These are phyloP conservation scores for Cydia splendana DNA, from an alignment of 1,140 invertebrate genomes.

Conservation along the genomic window DNA sequence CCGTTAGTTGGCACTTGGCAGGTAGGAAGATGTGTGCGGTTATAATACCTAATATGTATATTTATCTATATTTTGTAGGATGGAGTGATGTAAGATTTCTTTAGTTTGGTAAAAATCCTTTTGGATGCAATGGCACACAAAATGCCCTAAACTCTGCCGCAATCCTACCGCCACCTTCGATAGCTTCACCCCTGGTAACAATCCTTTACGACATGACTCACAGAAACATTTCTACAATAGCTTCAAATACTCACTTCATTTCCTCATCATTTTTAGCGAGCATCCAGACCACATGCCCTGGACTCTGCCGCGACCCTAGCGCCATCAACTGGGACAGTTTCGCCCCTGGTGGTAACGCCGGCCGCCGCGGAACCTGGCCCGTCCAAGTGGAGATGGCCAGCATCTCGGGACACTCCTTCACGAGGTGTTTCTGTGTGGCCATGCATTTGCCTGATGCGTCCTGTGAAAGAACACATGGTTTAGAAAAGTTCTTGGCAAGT, in stretches of 20 bases:
- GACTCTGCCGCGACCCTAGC: conserved; percentile 83
- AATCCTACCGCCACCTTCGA: too few species aligned
- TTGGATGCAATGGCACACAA: too few species aligned
- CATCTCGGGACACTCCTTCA: conserved; percentile 88
- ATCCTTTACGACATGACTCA: neutral
- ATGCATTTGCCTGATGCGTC: conserved; percentile 78
- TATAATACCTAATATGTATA: too few species aligned
- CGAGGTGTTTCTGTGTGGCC: conserved; percentile 80
- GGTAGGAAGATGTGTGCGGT: too few species aligned
- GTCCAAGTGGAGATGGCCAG: conserved; percentile 89
- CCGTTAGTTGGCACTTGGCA: too few species aligned
- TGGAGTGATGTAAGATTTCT: too few species aligned
- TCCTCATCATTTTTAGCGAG: conserved; percentile 82
- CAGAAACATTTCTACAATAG: too few species aligned
- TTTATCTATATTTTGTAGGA: too few species aligned
- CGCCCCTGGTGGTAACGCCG: conserved; percentile 83
- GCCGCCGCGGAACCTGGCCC: conserved; percentile 84
- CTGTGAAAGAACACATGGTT: conserved; percentile 48
- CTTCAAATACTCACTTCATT: conserved; percentile 82
- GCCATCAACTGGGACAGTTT: conserved; percentile 85
- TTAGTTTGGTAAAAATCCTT: too few species aligned
- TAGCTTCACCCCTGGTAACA: too few species aligned
- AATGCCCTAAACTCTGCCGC: too few species aligned
- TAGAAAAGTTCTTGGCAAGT: conserved; percentile 7
- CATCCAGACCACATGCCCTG: conserved; percentile 78